phyloP scores from a whole-genome alignment of 2,888 invertebrate genomes.

The Embidobia sp. region DNA sequence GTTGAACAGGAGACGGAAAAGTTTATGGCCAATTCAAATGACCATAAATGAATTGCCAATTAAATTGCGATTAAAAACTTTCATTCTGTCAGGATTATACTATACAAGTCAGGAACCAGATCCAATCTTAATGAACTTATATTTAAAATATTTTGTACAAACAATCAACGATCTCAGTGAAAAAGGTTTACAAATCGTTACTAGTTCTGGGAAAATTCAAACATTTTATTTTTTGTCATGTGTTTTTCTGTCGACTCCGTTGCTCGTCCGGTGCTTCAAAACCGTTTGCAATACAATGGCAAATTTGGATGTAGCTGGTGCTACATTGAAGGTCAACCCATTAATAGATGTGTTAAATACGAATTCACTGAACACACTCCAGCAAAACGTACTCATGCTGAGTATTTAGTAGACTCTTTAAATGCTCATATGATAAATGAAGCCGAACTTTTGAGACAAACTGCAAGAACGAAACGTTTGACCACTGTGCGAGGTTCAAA shows the following conservation, averaged over 20 bases:
- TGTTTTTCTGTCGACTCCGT: slow-evolving; percentile 6
- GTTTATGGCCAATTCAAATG: slow-evolving; percentile 13
- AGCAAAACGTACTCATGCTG: slow-evolving; percentile 9
- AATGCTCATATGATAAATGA: slow-evolving; percentile 20
- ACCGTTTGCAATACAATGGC: neutral
- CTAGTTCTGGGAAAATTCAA: neutral
- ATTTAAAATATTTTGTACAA: neutral
- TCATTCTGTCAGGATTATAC: neutral
- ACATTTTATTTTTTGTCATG: slow-evolving; percentile 9
- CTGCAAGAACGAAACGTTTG: too few relatives aligned
- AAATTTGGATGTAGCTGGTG: slow-evolving; percentile 19
- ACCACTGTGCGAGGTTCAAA: slow-evolving; percentile 32
- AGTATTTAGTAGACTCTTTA: neutral
- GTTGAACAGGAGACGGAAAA: neutral
- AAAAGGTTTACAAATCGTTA: neutral
- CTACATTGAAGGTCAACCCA: slow-evolving; percentile 1
- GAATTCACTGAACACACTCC: neutral
- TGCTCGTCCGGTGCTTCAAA: slow-evolving; percentile 18
- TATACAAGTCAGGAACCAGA: slow-evolving; percentile 8
- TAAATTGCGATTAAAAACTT: neutral
- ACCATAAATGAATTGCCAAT: slow-evolving; percentile 10
- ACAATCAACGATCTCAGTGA: neutral
- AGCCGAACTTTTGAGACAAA: neutral
- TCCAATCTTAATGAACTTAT: slow-evolving; percentile 11
- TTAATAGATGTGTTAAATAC: too few relatives aligned